Percentiles rank a stretch among this genome's conserved stretches.
Evolutionary conservation across 1,140 invertebrate species (phyloP).

Genomic region (Pseudoatta argentina): DNA sequence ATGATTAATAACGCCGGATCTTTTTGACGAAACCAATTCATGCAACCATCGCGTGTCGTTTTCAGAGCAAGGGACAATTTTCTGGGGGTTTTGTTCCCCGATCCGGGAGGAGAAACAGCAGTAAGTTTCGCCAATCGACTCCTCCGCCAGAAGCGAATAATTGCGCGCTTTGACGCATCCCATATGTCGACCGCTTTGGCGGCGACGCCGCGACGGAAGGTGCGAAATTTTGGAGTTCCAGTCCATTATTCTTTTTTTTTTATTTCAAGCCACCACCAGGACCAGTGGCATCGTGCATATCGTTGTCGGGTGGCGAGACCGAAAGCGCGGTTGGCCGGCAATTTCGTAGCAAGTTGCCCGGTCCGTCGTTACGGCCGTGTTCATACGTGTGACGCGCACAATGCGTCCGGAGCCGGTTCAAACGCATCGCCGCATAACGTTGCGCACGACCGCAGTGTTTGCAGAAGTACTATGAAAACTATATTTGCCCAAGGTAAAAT

Average conservation of each 20-base stretch:
- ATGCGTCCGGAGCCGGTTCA: constrained; percentile 38
- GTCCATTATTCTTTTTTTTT: constrained; percentile 31
- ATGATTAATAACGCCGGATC: constrained; percentile 4
- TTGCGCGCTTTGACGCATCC: constrained; percentile 54
- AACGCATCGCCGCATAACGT: constrained; percentile 16
- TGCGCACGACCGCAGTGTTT: constrained; percentile 9
- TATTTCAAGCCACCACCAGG: not conserved
- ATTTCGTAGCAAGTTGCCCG: constrained; percentile 33
- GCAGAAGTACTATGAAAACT: constrained; percentile 33
- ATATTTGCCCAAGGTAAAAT: constrained; percentile 19
- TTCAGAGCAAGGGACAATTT: constrained; percentile 36
- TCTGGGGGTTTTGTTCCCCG: constrained; percentile 21
- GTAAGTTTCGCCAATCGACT: constrained; percentile 21
- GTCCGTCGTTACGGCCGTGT: constrained; percentile 10
- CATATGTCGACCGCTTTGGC: constrained; percentile 63
- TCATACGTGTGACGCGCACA: constrained; percentile 31
- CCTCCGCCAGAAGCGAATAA: constrained; percentile 32
- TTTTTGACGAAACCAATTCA: constrained; percentile 25
- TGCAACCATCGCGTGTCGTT: constrained; percentile 31
- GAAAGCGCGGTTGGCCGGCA: constrained; percentile 24
- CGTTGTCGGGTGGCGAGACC: constrained; percentile 24
- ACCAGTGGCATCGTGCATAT: constrained; percentile 40
- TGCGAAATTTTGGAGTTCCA: constrained; percentile 28
- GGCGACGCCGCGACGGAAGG: not conserved
- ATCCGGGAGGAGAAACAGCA: not conserved